A percentile compares a stretch with the other conserved stretches of the same genome.
These are phyloP conservation scores for Caenorhabditis macrosperma DNA, from an alignment of 2,888 invertebrate species.

Conservation along the genomic window DNA sequence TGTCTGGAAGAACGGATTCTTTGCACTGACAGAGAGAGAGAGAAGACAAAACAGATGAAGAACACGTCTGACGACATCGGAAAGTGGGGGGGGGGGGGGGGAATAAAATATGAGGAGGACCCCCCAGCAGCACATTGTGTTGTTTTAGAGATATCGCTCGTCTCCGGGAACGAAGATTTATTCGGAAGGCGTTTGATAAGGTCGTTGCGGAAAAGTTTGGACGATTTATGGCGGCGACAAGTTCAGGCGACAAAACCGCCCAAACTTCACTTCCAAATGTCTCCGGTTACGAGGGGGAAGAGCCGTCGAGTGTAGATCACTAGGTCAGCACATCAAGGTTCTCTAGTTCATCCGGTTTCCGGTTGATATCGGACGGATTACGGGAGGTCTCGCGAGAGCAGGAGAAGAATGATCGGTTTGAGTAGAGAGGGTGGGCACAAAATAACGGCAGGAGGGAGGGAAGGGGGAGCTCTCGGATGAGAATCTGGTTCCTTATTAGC, in stretches of 20 bases:
- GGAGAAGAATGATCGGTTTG: neutral
- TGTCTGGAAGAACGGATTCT: too few relatives aligned
- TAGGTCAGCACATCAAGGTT: slow-evolving; percentile 29
- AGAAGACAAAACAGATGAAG: slow-evolving; percentile 12
- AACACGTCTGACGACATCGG: slow-evolving; percentile 40
- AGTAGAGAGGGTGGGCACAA: neutral
- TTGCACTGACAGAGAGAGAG: slow-evolving; percentile 14
- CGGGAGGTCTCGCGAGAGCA: neutral
- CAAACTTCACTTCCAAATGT: slow-evolving; percentile 9
- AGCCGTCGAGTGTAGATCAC: slow-evolving; percentile 30
- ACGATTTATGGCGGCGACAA: slow-evolving; percentile 38
- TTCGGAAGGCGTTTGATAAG: slow-evolving; percentile 28
- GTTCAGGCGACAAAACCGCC: slow-evolving; percentile 1
- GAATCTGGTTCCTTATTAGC: slow-evolving; percentile 47
- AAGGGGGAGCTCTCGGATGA: neutral
- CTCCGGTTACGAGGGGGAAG: slow-evolving; percentile 12
- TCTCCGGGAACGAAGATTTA: slow-evolving; percentile 15
- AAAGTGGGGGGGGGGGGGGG: slow-evolving; percentile 5
- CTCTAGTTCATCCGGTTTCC: neutral
- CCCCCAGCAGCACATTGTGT: neutral
- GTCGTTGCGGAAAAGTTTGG: slow-evolving; percentile 9
- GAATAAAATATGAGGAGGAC: slow-evolving; percentile 35
- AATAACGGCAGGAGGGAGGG: neutral
- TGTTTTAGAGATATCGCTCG: neutral
- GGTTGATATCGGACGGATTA: too few relatives aligned